Conservation (phyloP, 2,797 vertebrate genomes). For the Urophycis tenuis region DNA sequence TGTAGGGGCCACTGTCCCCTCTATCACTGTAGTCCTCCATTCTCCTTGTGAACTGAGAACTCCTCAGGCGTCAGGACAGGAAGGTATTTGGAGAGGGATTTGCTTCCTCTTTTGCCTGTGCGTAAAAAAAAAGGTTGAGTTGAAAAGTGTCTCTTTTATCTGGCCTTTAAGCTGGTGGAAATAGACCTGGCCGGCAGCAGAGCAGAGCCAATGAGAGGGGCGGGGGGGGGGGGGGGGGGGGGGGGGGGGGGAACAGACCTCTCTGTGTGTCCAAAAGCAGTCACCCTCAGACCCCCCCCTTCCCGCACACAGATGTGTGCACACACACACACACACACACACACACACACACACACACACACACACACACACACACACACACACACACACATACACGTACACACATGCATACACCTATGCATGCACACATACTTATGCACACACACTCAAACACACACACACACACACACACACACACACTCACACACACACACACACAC, state of each 20-base stretch:
- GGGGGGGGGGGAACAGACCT: constrained; percentile 34
- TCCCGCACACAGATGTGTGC: constrained; percentile 9
- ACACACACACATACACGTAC: constrained; percentile 14
- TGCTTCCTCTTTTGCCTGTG: constrained; percentile 24
- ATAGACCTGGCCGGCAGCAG: constrained; percentile 34
- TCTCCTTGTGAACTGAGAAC: neutral
- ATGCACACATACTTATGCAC: constrained; percentile 15
- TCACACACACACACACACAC: constrained; percentile 15
- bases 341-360: too few relatives aligned
- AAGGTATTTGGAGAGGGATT: neutral
- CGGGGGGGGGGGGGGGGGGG: too few relatives aligned
- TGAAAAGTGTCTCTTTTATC: constrained; percentile 41
- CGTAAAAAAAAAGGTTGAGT: neutral
- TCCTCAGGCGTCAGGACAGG: neutral
- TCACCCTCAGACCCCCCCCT: constrained; percentile 19
- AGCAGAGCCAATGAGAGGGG: constrained; percentile 12
- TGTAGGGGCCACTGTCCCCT: neutral
- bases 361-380: constrained; percentile 6
- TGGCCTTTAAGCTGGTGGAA: constrained; percentile 39
- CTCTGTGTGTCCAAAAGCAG: constrained; percentile 2
- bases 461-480: neutral
- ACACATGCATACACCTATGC: constrained; percentile 18
- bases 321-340: constrained; percentile 14
- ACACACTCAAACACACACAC: neutral
- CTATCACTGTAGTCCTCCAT: constrained; percentile 10